Evolutionary conservation across 2,888 invertebrate species (phyloP).

Genomic region (Hirudinaria manillensis): DNA sequence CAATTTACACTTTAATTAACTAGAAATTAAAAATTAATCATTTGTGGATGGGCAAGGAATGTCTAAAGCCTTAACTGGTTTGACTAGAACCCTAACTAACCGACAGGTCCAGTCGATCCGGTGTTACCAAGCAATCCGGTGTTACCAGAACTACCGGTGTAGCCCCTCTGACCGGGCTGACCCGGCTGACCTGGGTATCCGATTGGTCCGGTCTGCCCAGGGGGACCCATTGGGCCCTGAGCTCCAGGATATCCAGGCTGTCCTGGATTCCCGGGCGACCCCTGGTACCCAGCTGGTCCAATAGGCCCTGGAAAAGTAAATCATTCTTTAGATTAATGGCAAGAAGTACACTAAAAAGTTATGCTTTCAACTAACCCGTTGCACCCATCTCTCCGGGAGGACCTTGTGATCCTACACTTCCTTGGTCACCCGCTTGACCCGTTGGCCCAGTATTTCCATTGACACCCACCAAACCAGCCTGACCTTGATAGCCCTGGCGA

Average conservation of each 20-base stretch:
- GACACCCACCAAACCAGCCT: slow-evolving; percentile 23
- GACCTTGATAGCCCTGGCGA: slow-evolving; percentile 24
- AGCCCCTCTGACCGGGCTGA: slow-evolving; percentile 26
- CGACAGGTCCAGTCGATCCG: slow-evolving; percentile 27
- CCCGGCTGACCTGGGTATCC: slow-evolving; percentile 29
- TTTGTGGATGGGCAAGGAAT: too few species aligned
- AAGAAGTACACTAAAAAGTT: too few species aligned
- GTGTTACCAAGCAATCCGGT: slow-evolving; percentile 42
- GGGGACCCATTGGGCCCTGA: slow-evolving; percentile 39
- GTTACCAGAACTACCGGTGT: slow-evolving; percentile 32
- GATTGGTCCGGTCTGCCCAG: slow-evolving; percentile 43
- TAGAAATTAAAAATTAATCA: background rate
- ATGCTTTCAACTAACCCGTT: too few species aligned
- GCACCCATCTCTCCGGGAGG: slow-evolving; percentile 22
- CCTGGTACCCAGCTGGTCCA: slow-evolving; percentile 32
- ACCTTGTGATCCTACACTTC: slow-evolving; percentile 36
- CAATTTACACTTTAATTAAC: background rate
- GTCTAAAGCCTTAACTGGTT: too few species aligned
- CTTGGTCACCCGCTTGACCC: slow-evolving; percentile 28
- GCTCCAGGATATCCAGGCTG: slow-evolving; percentile 34
- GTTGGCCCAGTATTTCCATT: slow-evolving; percentile 33
- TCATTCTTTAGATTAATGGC: slow-evolving; percentile 16
- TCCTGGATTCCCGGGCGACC: slow-evolving; percentile 36
- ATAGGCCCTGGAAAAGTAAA: slow-evolving; percentile 25
- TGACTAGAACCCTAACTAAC: too few species aligned